Conservation (phyloP, 2,113 vertebrate genomes). For the Mus pahari region DNA sequence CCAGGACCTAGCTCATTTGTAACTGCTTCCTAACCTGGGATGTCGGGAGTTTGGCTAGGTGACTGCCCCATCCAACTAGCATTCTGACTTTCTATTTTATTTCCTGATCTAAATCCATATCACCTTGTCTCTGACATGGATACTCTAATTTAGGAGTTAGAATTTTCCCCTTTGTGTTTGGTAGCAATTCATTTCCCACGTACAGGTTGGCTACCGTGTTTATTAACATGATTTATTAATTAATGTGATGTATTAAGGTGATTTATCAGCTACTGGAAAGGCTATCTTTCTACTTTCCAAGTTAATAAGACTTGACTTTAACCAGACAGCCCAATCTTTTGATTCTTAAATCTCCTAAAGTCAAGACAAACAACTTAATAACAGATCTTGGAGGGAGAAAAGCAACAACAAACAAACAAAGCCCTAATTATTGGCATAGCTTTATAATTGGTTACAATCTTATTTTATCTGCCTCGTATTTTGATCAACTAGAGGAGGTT, state of each 20-base stretch:
- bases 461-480: background rate
- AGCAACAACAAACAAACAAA: background rate
- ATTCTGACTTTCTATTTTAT: background rate
- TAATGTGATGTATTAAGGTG: background rate
- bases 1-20: background rate
- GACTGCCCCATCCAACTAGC: accelerated
- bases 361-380: slow-evolving; percentile 31
- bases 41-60: background rate
- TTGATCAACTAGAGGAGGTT: background rate
- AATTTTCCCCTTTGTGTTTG: slow-evolving; percentile 7
- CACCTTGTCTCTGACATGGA: background rate
- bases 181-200: background rate
- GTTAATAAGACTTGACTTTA: background rate
- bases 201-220: background rate
- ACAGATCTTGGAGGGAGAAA: background rate
- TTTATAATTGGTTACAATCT: background rate
- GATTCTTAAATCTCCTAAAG: background rate
- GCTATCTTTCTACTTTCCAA: background rate
- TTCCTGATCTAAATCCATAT: background rate
- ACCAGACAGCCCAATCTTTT: background rate
- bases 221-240: background rate
- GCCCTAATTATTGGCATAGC: background rate
- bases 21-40: background rate
- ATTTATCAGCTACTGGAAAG: background rate
- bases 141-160: background rate